Evolutionary conservation across 2,888 invertebrate genomes (phyloP).

Genomic region (Tipula unca): DNA sequence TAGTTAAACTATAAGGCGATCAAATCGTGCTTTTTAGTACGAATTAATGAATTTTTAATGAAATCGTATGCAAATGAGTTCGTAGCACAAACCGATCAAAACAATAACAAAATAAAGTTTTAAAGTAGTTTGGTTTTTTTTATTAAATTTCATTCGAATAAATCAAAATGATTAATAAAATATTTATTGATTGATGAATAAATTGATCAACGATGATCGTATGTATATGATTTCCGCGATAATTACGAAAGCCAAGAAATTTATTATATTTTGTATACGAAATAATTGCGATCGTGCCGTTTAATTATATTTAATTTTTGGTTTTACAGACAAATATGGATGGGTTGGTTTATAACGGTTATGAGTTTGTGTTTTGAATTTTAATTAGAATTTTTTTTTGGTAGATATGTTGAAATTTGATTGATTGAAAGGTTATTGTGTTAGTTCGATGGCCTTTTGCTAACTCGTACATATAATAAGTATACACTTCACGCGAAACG

Average conservation of each 20-base stretch:
- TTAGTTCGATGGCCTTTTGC: background rate
- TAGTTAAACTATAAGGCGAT: background rate
- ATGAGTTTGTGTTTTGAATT: background rate
- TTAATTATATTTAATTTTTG: background rate
- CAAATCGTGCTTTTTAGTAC: background rate
- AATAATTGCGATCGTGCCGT: background rate
- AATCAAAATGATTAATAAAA: background rate
- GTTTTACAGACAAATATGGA: background rate
- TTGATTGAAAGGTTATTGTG: background rate
- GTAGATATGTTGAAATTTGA: no score
- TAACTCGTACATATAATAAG: background rate
- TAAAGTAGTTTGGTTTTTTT: background rate
- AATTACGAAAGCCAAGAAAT: background rate
- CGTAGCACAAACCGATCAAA: background rate
- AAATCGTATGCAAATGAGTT: background rate
- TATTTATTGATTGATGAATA: background rate
- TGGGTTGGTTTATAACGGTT: background rate
- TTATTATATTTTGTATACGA: background rate
- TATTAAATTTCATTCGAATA: background rate
- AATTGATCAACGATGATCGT: background rate
- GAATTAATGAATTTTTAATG: background rate
- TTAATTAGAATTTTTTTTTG: background rate
- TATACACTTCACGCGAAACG: background rate
- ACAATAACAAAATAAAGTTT: background rate
- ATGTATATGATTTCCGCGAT: background rate